Base-by-base conservation (phyloP, 2,888 invertebrate species). In the Oeneis ivallda region DNA sequence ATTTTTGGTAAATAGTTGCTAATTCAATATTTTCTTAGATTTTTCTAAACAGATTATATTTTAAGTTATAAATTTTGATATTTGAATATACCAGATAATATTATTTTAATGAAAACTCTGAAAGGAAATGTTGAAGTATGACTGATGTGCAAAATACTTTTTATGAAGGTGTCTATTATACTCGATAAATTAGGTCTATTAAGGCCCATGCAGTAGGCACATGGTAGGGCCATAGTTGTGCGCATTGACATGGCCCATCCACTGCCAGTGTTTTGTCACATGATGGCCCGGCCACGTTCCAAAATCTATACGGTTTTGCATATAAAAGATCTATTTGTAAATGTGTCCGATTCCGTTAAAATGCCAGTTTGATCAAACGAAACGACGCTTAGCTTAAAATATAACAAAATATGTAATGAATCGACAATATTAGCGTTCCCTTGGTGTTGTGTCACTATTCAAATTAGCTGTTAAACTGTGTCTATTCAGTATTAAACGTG, bases 271-370 rank as follows among this genome's bases (percentile, higher is more conserved):
- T 37, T 37, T 6, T 37, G 37, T 37, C 37, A 2, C 4, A 37
- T 37, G 6, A 37, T 9, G 9, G 8, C 37, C 43, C n/a, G 45
- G 15, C 15, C 45, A 47, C 17, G 49, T 26, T 4, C 49, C 49
- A 11, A 11, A 6, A 2, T 7, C 45, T 19, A 19, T 19, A 19
- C 47, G 8, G 2, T 15, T 47, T 11, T 49, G 19, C 10, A 10
- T 49, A 11, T 10, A 50, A 26, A 17, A 13, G 9, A 6, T 15
- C 17, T 37, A 37, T n/a, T 34, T 37, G 34, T 56, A 19, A 1
- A 54, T 11, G n/a, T 45, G 54, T 43, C 65, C 62, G 43, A 34
- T 65, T 65, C 65, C 68, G 62, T 68, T 68, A 60, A 65, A 68
- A 60, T 52, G 65, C 65, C 64, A 37, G 19, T 64, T n/a, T 32